phyloP scores from a whole-genome alignment of 2,797 vertebrate genomes.

The Rhinella marina region DNA sequence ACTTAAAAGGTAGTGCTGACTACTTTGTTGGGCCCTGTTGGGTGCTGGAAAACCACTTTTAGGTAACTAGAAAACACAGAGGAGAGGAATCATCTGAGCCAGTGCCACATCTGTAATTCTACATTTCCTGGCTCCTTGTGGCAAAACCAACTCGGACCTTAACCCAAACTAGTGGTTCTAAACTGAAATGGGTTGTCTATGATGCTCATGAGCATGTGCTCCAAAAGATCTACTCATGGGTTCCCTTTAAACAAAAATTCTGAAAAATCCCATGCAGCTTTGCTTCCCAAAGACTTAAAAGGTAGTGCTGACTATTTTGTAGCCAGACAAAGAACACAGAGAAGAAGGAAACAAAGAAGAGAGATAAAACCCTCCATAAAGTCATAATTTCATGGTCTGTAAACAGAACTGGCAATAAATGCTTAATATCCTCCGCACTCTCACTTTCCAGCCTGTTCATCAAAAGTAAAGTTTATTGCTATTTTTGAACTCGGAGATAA shows the following conservation, averaged over 20 bases:
- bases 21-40: background rate
- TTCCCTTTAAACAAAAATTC: background rate
- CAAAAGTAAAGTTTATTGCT: conserved; percentile 53
- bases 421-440: conserved; percentile 52
- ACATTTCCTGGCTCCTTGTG: no score
- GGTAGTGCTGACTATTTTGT: conserved; percentile 5
- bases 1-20: background rate
- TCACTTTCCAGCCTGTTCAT: conserved; percentile 55
- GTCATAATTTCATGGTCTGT: conserved; percentile 61
- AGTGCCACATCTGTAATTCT: no score
- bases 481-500: conserved; percentile 44
- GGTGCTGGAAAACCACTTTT: no score
- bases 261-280: background rate
- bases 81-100: no score
- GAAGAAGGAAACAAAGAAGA: conserved; percentile 45
- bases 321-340: background rate
- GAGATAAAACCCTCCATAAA: conserved; percentile 55
- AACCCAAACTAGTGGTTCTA: no score
- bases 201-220: background rate
- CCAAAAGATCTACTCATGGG: background rate
- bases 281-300: background rate
- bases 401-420: conserved; percentile 60
- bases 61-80: no score
- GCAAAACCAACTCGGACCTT: no score
- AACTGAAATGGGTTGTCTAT: no score